Percentiles rank a stretch among this genome's conserved stretches.
phyloP scores from a whole-genome alignment of 2,888 invertebrate species.

The Phalangium opilio region DNA sequence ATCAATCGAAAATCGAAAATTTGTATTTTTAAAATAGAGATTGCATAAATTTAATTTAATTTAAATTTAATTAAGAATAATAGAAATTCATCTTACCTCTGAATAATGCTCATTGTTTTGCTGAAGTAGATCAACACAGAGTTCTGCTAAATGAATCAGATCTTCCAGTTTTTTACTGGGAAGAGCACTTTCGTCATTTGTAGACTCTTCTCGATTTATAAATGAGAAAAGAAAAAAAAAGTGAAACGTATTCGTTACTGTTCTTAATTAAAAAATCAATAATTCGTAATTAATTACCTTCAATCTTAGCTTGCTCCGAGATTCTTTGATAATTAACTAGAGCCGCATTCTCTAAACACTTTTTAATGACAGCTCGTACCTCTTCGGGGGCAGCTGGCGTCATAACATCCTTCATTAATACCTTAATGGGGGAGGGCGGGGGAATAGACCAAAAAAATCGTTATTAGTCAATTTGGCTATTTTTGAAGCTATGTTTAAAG shows the following conservation, averaged over 20 bases:
- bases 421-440: too few relatives aligned
- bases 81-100: slow-evolving; percentile 57
- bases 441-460: too few relatives aligned
- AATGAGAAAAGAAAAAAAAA: slow-evolving; percentile 1
- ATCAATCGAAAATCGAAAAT: too few relatives aligned
- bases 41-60: too few relatives aligned
- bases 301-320: slow-evolving; percentile 92
- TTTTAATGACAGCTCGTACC: slow-evolving; percentile 87
- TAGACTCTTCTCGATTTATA: too few relatives aligned
- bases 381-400: slow-evolving; percentile 92
- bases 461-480: too few relatives aligned
- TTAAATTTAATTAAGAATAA: too few relatives aligned
- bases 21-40: too few relatives aligned
- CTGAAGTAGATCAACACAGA: slow-evolving; percentile 94
- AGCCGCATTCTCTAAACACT: slow-evolving; percentile 93
- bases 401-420: slow-evolving; percentile 96
- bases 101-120: slow-evolving; percentile 99
- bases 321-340: slow-evolving; percentile 90
- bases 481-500: too few relatives aligned
- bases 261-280: background rate
- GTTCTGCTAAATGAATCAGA: slow-evolving; percentile 86
- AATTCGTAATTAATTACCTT: slow-evolving; percentile 48
- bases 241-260: background rate
- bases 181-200: slow-evolving; percentile 35
- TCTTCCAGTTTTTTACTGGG: slow-evolving; percentile 87